Percentiles rank a stretch among this genome's conserved stretches.
Conservation (phyloP, 2,797 vertebrate species). For the Paguma larvata region DNA sequence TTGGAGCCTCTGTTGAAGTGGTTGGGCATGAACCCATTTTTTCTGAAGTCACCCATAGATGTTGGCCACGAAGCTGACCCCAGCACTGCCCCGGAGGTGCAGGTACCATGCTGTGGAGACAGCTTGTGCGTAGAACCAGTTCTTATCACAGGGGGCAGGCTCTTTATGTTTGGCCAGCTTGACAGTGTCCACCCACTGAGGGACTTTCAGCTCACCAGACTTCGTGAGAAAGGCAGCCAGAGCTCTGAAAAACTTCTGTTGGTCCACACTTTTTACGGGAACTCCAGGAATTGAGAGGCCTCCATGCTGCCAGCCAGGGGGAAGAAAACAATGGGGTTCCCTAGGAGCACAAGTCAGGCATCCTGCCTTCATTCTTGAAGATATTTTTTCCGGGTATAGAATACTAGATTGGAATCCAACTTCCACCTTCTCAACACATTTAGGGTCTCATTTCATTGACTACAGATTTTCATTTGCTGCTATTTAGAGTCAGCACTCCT, state of each 20-base stretch:
- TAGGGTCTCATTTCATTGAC: background rate
- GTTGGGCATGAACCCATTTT: conserved; percentile 92
- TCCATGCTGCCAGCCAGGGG: background rate
- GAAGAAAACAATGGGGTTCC: background rate
- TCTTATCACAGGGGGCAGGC: background rate
- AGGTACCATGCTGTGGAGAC: conserved; percentile 94
- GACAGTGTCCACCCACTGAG: background rate
- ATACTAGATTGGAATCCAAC: background rate
- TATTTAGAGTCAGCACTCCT: background rate
- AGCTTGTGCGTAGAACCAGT: background rate
- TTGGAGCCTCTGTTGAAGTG: conserved; percentile 94
- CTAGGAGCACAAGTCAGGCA: background rate
- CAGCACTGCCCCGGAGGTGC: conserved; percentile 93
- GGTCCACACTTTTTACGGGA: background rate
- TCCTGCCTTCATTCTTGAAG: background rate
- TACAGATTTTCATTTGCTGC: background rate
- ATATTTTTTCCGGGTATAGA: background rate
- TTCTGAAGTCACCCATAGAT: conserved; percentile 93
- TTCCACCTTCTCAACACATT: background rate
- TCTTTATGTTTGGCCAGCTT: background rate
- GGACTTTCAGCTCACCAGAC: background rate
- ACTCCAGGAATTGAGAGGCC: background rate
- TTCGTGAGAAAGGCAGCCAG: background rate
- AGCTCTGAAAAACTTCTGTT: background rate
- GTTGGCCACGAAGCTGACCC: conserved; percentile 94